Evolutionary conservation across 2,797 vertebrate genomes (phyloP).

Genomic region (Pseudochirops cupreus): DNA sequence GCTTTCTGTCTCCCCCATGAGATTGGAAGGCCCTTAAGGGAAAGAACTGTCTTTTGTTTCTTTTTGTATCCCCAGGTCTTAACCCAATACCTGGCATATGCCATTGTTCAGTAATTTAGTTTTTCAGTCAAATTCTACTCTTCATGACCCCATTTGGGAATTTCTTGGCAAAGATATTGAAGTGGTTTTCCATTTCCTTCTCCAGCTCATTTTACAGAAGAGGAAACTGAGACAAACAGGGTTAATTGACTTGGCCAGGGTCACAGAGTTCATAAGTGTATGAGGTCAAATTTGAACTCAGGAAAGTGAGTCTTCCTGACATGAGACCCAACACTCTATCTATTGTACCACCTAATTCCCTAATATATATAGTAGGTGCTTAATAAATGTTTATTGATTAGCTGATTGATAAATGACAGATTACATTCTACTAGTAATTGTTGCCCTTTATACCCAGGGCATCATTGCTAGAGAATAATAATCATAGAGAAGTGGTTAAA

Average conservation of each 20-base stretch:
- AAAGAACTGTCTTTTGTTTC: not conserved
- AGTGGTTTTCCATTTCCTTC: not conserved
- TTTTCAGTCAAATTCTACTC: no score
- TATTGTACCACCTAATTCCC: not conserved
- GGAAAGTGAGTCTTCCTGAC: not conserved
- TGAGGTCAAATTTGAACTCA: not conserved
- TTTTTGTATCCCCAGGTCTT: not conserved
- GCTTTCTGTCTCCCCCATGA: not conserved
- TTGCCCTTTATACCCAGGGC: not conserved
- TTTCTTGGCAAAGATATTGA: not conserved
- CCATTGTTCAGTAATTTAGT: no score
- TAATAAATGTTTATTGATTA: not conserved
- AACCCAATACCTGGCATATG: not conserved
- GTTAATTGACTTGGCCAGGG: not conserved
- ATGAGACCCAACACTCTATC: not conserved
- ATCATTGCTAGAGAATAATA: not conserved
- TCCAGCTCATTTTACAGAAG: not conserved
- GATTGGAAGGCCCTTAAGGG: not conserved
- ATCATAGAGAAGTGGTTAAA: not conserved
- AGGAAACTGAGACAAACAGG: not conserved
- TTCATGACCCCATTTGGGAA: not conserved
- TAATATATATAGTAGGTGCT: not conserved
- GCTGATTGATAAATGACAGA: not conserved
- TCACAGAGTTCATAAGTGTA: not conserved
- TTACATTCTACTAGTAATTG: slow-evolving; percentile 25